Base-by-base conservation (phyloP, 2,888 invertebrate genomes). In the Xestia ashworthii region DNA sequence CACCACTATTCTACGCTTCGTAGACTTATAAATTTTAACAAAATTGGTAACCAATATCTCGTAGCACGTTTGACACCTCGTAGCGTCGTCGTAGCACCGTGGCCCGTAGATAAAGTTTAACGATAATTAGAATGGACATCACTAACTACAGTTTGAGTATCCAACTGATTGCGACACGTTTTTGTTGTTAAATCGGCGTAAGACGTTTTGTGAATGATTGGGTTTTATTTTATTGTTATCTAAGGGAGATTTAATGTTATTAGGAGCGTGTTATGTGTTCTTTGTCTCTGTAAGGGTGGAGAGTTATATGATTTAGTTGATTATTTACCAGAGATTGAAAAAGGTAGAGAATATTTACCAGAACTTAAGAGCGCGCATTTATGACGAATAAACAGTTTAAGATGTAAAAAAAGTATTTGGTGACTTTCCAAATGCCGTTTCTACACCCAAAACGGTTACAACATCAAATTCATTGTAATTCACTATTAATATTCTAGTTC, bases 81-180 rank as follows among this genome's bases (percentile, higher is more conserved):
- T 53, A 74, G 68, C 81, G 3, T 60, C 71, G 68, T 75, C 81
- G 74, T 53, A 73, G 68, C 81, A 4, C 66, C 71, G 71, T 75
- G 74, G 79, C 62, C 60, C 74, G 32, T 9, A 74, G 86, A 90
- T 89, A 90, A 88, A 90, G 64, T 88, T 89, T 90, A 88, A 89
- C 87, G 87, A 86, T 90, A 87, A 91, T 91, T 87, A 85, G 73
- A 86, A 88, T 81, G 67, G 82, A 67, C 72, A 71, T 76, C 72
- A 50, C 72, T 77, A 73, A 69, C 32, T 32, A 71, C 58, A 48
- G n/a, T 16, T n/a, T 71, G 44, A 78, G 79, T 70, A 48, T 77
- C 78, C 73, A 66, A 65, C 74, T 77, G 83, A 91, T 89, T 86
- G 85, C 50, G 65, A 71, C 88, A 90, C 91, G 90, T 89, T 80